Percentiles rank a stretch among this genome's conserved stretches.
phyloP scores from a whole-genome alignment of 2,888 invertebrate genomes.

The Eutolmus rufibarbis region DNA sequence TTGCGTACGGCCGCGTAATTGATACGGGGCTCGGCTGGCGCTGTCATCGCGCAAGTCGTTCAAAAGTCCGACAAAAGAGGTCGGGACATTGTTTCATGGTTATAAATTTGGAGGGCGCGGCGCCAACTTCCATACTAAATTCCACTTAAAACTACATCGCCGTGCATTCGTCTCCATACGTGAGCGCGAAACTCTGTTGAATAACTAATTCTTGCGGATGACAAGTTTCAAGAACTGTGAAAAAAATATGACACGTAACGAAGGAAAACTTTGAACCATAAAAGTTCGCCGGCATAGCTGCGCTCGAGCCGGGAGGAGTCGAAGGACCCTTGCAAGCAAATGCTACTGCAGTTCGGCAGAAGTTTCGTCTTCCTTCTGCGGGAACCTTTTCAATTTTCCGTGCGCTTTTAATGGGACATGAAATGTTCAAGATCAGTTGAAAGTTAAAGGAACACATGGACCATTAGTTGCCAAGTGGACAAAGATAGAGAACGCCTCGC shows the following conservation, averaged over 20 bases:
- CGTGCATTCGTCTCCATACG: not conserved
- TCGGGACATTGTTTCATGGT: constrained; percentile 9
- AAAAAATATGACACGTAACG: constrained; percentile 33
- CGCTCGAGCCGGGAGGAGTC: not conserved
- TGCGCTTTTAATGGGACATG: constrained; percentile 16
- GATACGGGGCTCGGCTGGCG: not conserved
- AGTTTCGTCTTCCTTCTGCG: not conserved
- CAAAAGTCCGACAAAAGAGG: not conserved
- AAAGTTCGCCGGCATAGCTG: not conserved
- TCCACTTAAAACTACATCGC: constrained; percentile 28
- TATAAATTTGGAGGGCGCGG: not conserved
- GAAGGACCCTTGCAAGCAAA: not conserved
- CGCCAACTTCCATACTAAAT: not conserved
- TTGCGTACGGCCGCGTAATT: not conserved
- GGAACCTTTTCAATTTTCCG: constrained; percentile 20
- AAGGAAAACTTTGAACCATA: constrained; percentile 6
- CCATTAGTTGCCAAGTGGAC: constrained; percentile 21
- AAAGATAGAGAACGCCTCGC: not conserved
- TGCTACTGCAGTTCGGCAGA: not conserved
- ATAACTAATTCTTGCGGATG: constrained; percentile 34
- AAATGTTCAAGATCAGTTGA: constrained; percentile 24
- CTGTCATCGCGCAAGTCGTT: not conserved
- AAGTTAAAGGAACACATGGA: constrained; percentile 11
- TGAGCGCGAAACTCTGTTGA: not conserved
- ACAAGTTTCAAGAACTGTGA: constrained; percentile 33